These are phyloP conservation scores for Euplagia quadripunctaria DNA, from an alignment of 2,888 invertebrate genomes.

Conservation along the genomic window DNA sequence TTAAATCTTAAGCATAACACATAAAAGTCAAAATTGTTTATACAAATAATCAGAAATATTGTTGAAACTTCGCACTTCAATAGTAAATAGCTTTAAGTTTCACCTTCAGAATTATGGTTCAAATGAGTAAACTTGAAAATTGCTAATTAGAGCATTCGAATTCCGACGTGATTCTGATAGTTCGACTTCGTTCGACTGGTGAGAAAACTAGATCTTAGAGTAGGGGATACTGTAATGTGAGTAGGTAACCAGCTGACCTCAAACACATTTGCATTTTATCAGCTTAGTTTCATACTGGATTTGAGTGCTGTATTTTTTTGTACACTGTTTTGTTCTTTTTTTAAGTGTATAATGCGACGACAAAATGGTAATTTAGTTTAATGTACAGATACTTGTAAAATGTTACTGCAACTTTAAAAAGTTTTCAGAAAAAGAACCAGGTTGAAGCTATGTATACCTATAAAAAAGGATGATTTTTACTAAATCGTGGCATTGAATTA, in stretches of 20 bases:
- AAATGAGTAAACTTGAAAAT: not conserved
- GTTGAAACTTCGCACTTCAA: not conserved
- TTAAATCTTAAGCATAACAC: not conserved
- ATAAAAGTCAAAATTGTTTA: not conserved
- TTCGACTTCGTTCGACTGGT: not conserved
- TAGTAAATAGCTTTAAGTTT: not conserved
- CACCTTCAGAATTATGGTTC: not conserved
- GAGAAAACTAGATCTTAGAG: not conserved
- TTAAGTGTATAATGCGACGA: not conserved
- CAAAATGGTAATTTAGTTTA: not conserved
- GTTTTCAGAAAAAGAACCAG: too few relatives aligned
- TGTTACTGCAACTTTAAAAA: too few relatives aligned
- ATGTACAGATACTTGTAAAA: too few relatives aligned
- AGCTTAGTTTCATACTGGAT: constrained; percentile 19
- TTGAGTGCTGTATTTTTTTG: not conserved
- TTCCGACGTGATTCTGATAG: not conserved
- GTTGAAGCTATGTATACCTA: too few relatives aligned
- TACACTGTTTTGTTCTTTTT: not conserved
- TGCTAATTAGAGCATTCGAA: not conserved
- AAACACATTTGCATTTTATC: constrained; percentile 47
- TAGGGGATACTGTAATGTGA: constrained; percentile 38
- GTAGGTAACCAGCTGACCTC: constrained; percentile 44
- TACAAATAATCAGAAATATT: not conserved
- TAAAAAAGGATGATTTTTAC: too few relatives aligned
- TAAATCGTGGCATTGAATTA: too few relatives aligned